Base-by-base conservation (phyloP, 2,797 vertebrate genomes). In the Enteromius unitaeniatus region DNA sequence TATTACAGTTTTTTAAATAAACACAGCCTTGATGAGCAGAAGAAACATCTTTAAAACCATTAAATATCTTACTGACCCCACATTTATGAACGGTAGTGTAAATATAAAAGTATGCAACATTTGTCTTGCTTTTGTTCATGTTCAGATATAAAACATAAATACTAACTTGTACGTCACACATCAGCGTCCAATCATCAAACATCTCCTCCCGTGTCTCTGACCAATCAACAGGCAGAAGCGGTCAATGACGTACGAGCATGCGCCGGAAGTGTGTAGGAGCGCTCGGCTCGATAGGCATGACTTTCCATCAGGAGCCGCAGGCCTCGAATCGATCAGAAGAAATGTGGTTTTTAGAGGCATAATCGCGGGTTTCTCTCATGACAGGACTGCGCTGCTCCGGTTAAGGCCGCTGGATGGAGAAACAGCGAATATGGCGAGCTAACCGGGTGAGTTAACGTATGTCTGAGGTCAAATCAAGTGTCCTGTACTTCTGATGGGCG, bases 241-340 rank as follows among this genome's bases (percentile, higher is more conserved):
- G n/a, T 58, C 62, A 2, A 19, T 83, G 65, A 84, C 88, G 86
- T 53, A 0, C 23, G 4, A 49, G 13, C n/a, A 47, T 26, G 86
- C 86, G 86, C 79, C 88, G 86, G 86, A 89, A 86, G 80, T 86
- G 58, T 40, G 34, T 47, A 10, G 14, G 1, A 26, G 9, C 5
- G 5, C 6, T 49, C 13, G 14, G 4, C 15, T 47, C 37, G 17
- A 34, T 69, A 73, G 7, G 42, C 60, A 47, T 87, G 79, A 53
- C 70, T 58, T 78, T 84, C 13, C 28, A 42, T 42, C 75, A 10
- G 60, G n/a, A 28, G 55, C 17, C 45, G 28, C 23, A 62, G 31
- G 28, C 19, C 21, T 1, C 4, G 3, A 37, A 17, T 37, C 8
- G 14, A 45, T 37, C 9, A 15, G 13, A 3, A 1, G n/a, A 26